A percentile compares a stretch with the other conserved stretches of the same genome.
These are phyloP conservation scores for Heliconius ismenius DNA, from an alignment of 2,888 invertebrate genomes.

Conservation along the genomic window DNA sequence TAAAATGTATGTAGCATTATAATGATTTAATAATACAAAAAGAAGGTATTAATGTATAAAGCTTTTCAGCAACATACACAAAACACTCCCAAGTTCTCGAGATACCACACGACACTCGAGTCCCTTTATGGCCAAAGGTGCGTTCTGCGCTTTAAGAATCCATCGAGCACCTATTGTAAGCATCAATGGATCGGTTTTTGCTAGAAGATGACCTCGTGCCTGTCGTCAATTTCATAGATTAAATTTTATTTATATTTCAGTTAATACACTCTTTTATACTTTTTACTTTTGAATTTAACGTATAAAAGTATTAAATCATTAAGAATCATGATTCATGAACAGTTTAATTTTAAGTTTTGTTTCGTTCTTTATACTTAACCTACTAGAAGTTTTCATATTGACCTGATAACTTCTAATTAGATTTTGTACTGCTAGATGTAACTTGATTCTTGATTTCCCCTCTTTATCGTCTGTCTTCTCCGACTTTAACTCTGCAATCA, in stretches of 20 bases:
- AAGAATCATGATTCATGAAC: too few species aligned
- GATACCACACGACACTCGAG: constrained; percentile 58
- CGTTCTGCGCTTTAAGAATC: constrained; percentile 48
- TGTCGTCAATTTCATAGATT: constrained; percentile 60
- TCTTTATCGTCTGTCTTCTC: constrained; percentile 43
- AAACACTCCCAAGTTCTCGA: constrained; percentile 59
- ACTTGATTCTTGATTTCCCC: constrained; percentile 52
- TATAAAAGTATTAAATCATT: too few species aligned
- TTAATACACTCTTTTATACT: not conserved
- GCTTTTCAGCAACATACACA: constrained; percentile 50
- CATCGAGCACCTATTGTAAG: constrained; percentile 74
- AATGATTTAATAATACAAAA: not conserved
- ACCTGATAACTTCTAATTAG: constrained; percentile 86
- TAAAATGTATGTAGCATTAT: too few species aligned
- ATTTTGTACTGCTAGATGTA: constrained; percentile 86
- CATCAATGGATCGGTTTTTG: constrained; percentile 90
- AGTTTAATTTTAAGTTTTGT: too few species aligned
- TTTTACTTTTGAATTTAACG: too few species aligned
- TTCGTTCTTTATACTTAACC: constrained; percentile 1
- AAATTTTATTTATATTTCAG: not conserved
- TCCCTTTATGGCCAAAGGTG: constrained; percentile 51
- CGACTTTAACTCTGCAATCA: constrained; percentile 46
- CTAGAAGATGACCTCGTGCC: constrained; percentile 91
- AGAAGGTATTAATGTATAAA: not conserved
- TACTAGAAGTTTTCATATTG: constrained; percentile 15